Percentiles rank a stretch among this genome's conserved stretches.
phyloP scores from a whole-genome alignment of 2,113 vertebrate species.

The Tiliqua scincoides region DNA sequence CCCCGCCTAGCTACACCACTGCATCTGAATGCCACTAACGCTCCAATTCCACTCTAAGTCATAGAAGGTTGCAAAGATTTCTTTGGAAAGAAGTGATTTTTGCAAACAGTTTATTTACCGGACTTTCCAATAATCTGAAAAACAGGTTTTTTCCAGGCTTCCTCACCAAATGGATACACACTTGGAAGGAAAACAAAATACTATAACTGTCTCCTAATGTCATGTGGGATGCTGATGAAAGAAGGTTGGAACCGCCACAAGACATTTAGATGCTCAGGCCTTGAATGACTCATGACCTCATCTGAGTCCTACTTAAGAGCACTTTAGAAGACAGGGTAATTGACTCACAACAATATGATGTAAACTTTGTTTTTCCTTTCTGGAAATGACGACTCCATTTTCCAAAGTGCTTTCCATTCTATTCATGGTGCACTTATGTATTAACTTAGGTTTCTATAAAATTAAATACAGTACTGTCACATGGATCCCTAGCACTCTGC shows the following conservation, averaged over 20 bases:
- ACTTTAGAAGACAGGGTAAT: constrained; percentile 67
- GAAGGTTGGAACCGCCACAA: constrained; percentile 63
- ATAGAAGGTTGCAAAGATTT: not conserved
- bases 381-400: constrained; percentile 66
- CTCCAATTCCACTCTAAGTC: rapidly evolving
- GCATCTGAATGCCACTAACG: not conserved
- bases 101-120: constrained; percentile 33
- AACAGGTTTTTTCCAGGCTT: constrained; percentile 24
- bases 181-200: constrained; percentile 53
- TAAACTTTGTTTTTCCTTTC: constrained; percentile 69
- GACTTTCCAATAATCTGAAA: constrained; percentile 50
- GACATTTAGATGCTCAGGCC: constrained; percentile 60
- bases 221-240: constrained; percentile 67
- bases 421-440: constrained; percentile 59
- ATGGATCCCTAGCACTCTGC: constrained; percentile 61
- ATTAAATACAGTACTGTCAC: constrained; percentile 47
- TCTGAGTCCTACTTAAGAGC: constrained; percentile 62
- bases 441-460: constrained; percentile 56
- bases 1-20: too few species aligned
- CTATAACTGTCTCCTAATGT: constrained; percentile 61
- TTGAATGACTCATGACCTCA: constrained; percentile 70
- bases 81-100: constrained; percentile 19
- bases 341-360: constrained; percentile 67
- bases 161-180: constrained; percentile 36
- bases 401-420: constrained; percentile 67